Evolutionary conservation across 2,888 invertebrate species (phyloP).

Genomic region (Cyclophora punctaria): DNA sequence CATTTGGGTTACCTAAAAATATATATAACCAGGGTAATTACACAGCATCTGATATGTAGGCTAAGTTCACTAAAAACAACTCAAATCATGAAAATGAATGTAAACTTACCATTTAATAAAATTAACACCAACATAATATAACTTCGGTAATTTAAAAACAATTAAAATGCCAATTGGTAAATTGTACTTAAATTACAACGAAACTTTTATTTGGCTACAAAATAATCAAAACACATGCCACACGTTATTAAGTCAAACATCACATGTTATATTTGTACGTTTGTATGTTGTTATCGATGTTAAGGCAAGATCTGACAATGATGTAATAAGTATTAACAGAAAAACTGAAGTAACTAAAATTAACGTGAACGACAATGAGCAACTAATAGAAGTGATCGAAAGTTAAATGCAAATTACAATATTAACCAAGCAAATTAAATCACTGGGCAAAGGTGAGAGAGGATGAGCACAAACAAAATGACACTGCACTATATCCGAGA

Average conservation of each 20-base stretch:
- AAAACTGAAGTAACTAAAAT: slow-evolving; percentile 17
- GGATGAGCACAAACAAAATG: slow-evolving; percentile 34
- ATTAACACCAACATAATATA: slow-evolving; percentile 66
- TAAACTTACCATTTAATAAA: slow-evolving; percentile 58
- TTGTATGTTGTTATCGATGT: slow-evolving; percentile 24
- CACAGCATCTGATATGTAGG: slow-evolving; percentile 23
- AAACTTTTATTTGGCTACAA: slow-evolving; percentile 20
- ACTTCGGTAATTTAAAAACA: slow-evolving; percentile 29
- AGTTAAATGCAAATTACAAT: slow-evolving; percentile 29
- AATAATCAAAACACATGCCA: slow-evolving; percentile 21
- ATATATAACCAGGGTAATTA: slow-evolving; percentile 59
- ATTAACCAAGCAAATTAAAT: slow-evolving; percentile 31
- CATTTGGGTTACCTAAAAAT: slow-evolving; percentile 74
- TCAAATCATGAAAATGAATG: slow-evolving; percentile 29
- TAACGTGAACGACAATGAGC: slow-evolving; percentile 15
- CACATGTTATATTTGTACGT: slow-evolving; percentile 22
- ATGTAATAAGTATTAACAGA: slow-evolving; percentile 19
- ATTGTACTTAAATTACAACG: slow-evolving; percentile 15
- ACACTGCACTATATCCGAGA: slow-evolving; percentile 33
- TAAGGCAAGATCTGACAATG: slow-evolving; percentile 35
- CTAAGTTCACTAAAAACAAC: slow-evolving; percentile 20
- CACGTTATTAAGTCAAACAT: slow-evolving; percentile 16
- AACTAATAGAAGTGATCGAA: slow-evolving; percentile 24
- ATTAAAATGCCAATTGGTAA: slow-evolving; percentile 20
- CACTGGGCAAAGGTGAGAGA: slow-evolving; percentile 25